These are phyloP conservation scores for Hylaeus anthracinus DNA, from an alignment of 1,140 invertebrate species.

Conservation along the genomic window DNA sequence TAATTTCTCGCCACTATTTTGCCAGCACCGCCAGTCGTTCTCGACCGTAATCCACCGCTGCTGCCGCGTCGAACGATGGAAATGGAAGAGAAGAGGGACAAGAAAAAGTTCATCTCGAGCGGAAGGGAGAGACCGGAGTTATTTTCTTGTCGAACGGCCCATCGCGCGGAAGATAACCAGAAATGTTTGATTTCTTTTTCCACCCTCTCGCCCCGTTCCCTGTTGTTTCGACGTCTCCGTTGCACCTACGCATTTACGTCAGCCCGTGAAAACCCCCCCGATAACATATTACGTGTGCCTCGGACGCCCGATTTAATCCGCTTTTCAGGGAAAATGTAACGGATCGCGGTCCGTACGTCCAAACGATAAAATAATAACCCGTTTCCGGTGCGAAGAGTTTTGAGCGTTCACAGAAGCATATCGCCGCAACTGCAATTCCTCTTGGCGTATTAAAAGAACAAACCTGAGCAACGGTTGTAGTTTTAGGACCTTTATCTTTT, in stretches of 20 bases:
- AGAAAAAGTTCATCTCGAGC: conserved; percentile 49
- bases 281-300: conserved; percentile 1
- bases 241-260: conserved; percentile 64
- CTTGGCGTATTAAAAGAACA: no score
- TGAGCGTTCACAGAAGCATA: background rate
- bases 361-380: conserved; percentile 11
- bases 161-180: conserved; percentile 63
- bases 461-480: no score
- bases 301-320: conserved; percentile 5
- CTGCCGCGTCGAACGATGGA: background rate
- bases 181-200: conserved; percentile 68
- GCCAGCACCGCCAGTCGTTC: conserved; percentile 1
- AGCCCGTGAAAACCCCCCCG: conserved; percentile 28
- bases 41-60: conserved; percentile 37
- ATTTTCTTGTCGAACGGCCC: conserved; percentile 62
- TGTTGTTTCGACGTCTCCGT: conserved; percentile 9
- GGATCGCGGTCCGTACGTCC: background rate
- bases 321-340: background rate
- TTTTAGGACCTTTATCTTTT: no score
- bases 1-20: conserved; percentile 55
- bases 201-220: conserved; percentile 3
- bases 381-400: background rate
- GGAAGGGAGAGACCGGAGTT: conserved; percentile 43
- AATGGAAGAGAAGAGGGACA: background rate
- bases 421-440: no score